phyloP scores from a whole-genome alignment of 2,113 vertebrate species.

The Bufo gargarizans region DNA sequence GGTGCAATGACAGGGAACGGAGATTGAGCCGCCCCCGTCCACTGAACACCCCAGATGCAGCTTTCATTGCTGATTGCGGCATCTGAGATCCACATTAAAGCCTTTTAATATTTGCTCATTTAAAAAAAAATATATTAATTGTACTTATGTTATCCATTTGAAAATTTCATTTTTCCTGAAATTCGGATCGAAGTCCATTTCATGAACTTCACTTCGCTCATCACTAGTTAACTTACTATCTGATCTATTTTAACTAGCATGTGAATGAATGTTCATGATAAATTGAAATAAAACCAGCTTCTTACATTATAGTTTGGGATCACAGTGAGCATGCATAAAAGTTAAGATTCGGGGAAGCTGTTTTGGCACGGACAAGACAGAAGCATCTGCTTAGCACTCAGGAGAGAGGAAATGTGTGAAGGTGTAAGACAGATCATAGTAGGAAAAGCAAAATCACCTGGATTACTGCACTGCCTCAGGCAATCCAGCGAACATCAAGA shows the following conservation, averaged over 20 bases:
- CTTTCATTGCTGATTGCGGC: too few relatives aligned
- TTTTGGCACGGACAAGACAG: not conserved
- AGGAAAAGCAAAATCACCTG: conserved; percentile 63
- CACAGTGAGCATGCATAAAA: not conserved
- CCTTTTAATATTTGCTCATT: too few relatives aligned
- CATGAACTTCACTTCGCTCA: too few relatives aligned
- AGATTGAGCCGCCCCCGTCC: too few relatives aligned
- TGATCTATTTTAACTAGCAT: not conserved
- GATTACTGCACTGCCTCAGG: conserved; percentile 64
- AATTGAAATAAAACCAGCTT: not conserved
- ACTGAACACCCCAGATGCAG: too few relatives aligned
- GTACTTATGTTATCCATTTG: too few relatives aligned
- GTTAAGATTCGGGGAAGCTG: conserved; percentile 2
- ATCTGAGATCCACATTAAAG: too few relatives aligned
- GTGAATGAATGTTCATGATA: not conserved
- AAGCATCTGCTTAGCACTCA: conserved; percentile 45
- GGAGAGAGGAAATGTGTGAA: conserved; percentile 52
- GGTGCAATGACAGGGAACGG: too few relatives aligned
- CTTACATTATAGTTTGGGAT: not conserved
- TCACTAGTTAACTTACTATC: not conserved
- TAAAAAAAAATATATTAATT: too few relatives aligned
- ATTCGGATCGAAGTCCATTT: too few relatives aligned
- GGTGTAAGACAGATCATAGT: conserved; percentile 61
- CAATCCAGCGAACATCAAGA: conserved; percentile 66
- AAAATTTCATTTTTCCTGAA: too few relatives aligned